Percentiles rank a stretch among this genome's conserved stretches.
Conservation (phyloP, 30 jellyfish, hydroid and myxozoan genomes). For the Aurelia sp. region DNA sequence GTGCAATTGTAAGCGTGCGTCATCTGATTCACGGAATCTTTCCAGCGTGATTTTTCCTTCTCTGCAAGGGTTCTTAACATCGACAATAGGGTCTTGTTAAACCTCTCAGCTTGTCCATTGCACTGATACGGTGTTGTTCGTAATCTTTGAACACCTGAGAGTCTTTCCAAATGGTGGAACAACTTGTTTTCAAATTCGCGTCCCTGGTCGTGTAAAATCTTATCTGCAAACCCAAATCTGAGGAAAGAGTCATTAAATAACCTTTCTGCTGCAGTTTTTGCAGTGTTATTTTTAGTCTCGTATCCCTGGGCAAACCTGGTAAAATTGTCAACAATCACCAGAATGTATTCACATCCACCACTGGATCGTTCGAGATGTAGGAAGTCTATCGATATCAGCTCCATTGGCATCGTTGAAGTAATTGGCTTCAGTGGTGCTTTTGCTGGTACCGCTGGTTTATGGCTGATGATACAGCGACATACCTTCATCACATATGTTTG, state of each 20-base stretch:
- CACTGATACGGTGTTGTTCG: conserved; percentile 20
- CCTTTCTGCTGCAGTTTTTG: conserved; percentile 9
- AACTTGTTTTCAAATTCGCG: conserved; percentile 27
- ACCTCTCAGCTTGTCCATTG: background rate
- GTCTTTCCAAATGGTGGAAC: background rate
- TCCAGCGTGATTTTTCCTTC: conserved; percentile 24
- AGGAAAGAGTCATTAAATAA: conserved; percentile 5
- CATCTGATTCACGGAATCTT: conserved; percentile 10
- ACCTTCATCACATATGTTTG: no score
- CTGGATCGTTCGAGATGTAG: conserved; percentile 10
- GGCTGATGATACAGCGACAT: background rate
- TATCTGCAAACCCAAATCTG: conserved; percentile 17
- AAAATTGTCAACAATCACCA: conserved; percentile 21
- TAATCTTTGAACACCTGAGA: background rate
- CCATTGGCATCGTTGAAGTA: background rate
- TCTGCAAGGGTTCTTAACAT: background rate
- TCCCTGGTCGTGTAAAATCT: conserved; percentile 37
- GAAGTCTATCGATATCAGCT: conserved; percentile 4
- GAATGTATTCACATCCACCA: conserved; percentile 24
- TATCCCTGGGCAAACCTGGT: conserved; percentile 26
- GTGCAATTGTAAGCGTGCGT: conserved; percentile 19
- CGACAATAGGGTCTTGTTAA: no score
- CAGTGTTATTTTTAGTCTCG: conserved; percentile 19
- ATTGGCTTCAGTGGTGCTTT: no score
- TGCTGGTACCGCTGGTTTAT: no score